Evolutionary conservation across 2,888 invertebrate species (phyloP), one percentile per base, ranked within the genome.

Genomic region (Drosophila sordidula): DNA sequence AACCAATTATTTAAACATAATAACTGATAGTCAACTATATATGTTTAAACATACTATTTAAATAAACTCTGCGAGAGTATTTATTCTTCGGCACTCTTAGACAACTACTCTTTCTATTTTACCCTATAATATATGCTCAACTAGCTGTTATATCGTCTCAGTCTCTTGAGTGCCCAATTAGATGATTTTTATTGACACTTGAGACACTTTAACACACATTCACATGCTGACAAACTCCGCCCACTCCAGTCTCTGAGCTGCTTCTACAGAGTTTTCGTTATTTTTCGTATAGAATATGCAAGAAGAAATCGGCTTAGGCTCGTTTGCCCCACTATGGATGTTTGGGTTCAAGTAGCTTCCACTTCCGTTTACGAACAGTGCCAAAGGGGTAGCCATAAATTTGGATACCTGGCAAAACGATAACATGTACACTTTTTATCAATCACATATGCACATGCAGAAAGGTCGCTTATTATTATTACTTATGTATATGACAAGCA

Each of bases 371-470:
- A 0, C 44, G 54, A 29, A 29, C 9, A 9, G 29, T 8, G 29
- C 3, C 8, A 29, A 26, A 34, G 11, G n/a, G 36, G n/a, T 32
- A 32, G 49, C 64, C 34, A 70, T 70, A 49, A 46, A 63, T 61
- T 32, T 56, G 63, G 26, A 55, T 65, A 67, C 70, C 70, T 67
- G 61, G 16, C 52, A 58, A 46, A 71, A 41, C 38, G 54, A 54
- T 58, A 63, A 55, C 59, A 55, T 75, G 55, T 52, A 70, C 66
- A 59, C 52, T 71, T 75, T 73, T 75, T 66, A 66, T 82, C 75
- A 70, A 66, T 69, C 57, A 59, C 38, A 39, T 45, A 47, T 41
- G 11, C 34, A 34, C 55, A 38, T n/a, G 62, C 45, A 54, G 41
- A 54, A 54, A 61, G 55, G 58, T 70, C 57, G 51, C 57, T 62